phyloP scores from a whole-genome alignment of 2,797 vertebrate species.

The Halcyon smyrnensis region DNA sequence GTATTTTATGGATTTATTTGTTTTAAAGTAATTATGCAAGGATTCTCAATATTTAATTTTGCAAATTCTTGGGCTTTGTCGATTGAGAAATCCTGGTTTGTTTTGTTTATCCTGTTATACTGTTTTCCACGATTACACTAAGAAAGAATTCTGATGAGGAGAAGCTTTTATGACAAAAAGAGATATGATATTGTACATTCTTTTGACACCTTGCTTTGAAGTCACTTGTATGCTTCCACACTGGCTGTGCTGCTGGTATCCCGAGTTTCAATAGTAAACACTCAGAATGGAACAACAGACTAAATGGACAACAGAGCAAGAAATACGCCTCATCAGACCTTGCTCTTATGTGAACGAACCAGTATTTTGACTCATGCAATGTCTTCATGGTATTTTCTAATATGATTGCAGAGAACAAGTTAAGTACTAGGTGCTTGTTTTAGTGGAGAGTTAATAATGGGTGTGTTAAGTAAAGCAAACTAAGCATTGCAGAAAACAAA shows the following conservation, averaged over 20 bases:
- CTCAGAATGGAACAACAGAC: background rate
- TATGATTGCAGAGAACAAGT: background rate
- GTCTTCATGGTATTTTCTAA: background rate
- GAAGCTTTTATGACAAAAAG: background rate
- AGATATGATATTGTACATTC: background rate
- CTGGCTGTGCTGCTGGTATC: background rate
- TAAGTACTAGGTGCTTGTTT: background rate
- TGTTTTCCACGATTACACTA: background rate
- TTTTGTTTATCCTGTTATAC: background rate
- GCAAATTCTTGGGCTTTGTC: background rate
- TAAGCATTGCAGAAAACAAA: slow-evolving; percentile 17
- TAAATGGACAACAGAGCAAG: background rate
- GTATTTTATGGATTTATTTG: background rate
- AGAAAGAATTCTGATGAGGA: background rate
- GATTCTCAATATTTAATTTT: background rate
- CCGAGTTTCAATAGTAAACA: background rate
- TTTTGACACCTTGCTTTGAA: background rate
- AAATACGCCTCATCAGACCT: background rate
- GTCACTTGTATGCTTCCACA: background rate
- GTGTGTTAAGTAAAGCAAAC: background rate
- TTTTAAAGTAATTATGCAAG: background rate
- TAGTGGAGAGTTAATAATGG: background rate
- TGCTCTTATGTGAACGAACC: background rate
- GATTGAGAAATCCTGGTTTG: background rate
- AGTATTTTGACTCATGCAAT: background rate